Percentiles rank a stretch among this genome's conserved stretches.
Evolutionary conservation across 2,888 invertebrate species (phyloP).

Genomic region (Melipona bicolor): DNA sequence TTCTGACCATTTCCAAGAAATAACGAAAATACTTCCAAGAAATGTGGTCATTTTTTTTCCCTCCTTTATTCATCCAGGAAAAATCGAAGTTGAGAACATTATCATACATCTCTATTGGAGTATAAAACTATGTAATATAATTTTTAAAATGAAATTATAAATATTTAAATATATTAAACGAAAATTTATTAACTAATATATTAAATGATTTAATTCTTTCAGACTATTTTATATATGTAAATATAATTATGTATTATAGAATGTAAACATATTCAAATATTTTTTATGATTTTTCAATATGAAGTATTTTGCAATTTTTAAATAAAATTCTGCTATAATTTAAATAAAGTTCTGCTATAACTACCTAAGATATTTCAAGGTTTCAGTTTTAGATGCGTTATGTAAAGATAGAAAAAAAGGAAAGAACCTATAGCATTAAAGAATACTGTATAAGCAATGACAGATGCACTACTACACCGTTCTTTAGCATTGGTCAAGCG

Average conservation of each 20-base stretch:
- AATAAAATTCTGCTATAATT: neutral
- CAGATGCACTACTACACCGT: slow-evolving; percentile 45
- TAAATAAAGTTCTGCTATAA: neutral
- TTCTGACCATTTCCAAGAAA: slow-evolving; percentile 54
- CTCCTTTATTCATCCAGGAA: slow-evolving; percentile 10
- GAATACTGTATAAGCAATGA: slow-evolving; percentile 51
- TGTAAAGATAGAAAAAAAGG: slow-evolving; percentile 29
- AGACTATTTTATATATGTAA: neutral
- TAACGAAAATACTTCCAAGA: slow-evolving; percentile 56
- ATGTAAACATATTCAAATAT: neutral
- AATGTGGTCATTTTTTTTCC: slow-evolving; percentile 29
- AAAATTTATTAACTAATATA: neutral
- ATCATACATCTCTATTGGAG: slow-evolving; percentile 3
- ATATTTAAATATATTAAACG: neutral
- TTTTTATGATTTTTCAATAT: neutral
- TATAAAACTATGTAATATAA: neutral
- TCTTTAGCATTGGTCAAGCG: slow-evolving; percentile 51
- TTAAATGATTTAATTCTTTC: neutral
- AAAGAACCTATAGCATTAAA: slow-evolving; percentile 13
- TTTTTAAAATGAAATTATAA: neutral
- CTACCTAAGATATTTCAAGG: slow-evolving; percentile 35
- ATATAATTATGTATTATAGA: neutral
- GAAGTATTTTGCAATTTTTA: slow-evolving; percentile 19
- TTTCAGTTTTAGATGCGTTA: slow-evolving; percentile 36
- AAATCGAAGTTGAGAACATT: slow-evolving; percentile 27